Evolutionary conservation across 2,888 invertebrate genomes (phyloP), one percentile per base, ranked within the genome.

Genomic region (Trichogramma evanescens): DNA sequence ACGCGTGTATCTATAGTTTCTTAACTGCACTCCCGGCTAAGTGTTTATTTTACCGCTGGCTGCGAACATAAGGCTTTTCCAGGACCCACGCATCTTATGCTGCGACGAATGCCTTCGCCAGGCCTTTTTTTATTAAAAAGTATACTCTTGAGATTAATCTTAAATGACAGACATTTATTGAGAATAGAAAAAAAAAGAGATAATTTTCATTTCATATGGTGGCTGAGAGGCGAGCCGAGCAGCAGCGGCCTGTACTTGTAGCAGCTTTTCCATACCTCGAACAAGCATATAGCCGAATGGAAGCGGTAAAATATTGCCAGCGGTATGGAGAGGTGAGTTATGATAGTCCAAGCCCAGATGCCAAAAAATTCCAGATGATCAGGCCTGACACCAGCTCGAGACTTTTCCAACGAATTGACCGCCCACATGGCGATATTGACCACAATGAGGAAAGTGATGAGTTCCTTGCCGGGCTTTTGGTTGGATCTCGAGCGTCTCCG

Each of bases 241-340:
- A 13, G 13, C 2, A 13, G 48, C 3, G 79, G 77, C 67, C 86
- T 86, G 66, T 85, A 85, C 73, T 93, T 94, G 79, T 92, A 95
- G 54, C 91, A 88, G 65, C 88, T 86, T 75, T 93, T 94, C 94
- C 94, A 95, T 59, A 95, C 89, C 77, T 94, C 93, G 71, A 93
- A 93, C 26, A 95, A 83, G 76, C 94, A 94, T 68, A 94, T 93
- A 0, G 93, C 92, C 3, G 93, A 93, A 77, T 94, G 93, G 74
- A 94, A 94, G 49, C 94, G 82, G 78, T 92, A 94, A 79, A 93
- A 93, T 68, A 93, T 93, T 0, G 91, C 91, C 52, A 94, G 79
- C 0, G 93, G 93, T 87, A 92, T 91, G 0, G 91, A 90, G 0
- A 93, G 88, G 73, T 93, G 92, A 0, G 91, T 91, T 68, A 94